Base-by-base conservation (phyloP, 2,888 invertebrate species). In the Macaria liturata region DNA sequence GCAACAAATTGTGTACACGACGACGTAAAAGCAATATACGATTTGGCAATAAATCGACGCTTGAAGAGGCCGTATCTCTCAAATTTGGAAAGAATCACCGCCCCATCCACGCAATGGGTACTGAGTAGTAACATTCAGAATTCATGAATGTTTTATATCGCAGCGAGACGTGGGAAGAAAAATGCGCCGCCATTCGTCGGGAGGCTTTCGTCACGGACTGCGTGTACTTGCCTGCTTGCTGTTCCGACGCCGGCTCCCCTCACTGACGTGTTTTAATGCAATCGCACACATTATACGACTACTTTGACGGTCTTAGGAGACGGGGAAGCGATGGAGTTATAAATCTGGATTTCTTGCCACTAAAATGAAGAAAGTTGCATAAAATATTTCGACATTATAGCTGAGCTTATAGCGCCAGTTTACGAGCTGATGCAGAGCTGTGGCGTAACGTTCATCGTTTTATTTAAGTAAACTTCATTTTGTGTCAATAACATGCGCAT, bases 111-210 rank as follows among this genome's bases (percentile, higher is more conserved):
- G 78, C 73, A 69, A 75, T 74, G 72, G 74, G 74, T 76, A 80
- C 82, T 80, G 76, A 82, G 83, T 76, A 79, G 83, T 78, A 81
- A 79, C 82, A 83, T 84, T 83, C 79, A 79, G 83, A 81, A 85
- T 86, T 86, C 88, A 85, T 87, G 87, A 88, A 88, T 88, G 86
- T 86, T 89, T 88, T 88, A 60, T 60, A 45, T 59, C 59, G 59
- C 30, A 55, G 80, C 78, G 80, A 78, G 68, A 81, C 78, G 81
- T 82, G 83, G 83, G 72, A 80, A 84, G 86, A 91, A 86, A 88
- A 88, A 90, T 90, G 86, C 74, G 79, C 74, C 71, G 79, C 83
- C 80, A 88, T 89, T 82, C 83, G 84, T 90, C 84, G 81, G 79
- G 81, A 83, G 55, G 59, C 59, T 47, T 63, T 89, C 88, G 87